Base-by-base conservation (phyloP, 1,140 invertebrate genomes). In the Lucilia cuprina region DNA sequence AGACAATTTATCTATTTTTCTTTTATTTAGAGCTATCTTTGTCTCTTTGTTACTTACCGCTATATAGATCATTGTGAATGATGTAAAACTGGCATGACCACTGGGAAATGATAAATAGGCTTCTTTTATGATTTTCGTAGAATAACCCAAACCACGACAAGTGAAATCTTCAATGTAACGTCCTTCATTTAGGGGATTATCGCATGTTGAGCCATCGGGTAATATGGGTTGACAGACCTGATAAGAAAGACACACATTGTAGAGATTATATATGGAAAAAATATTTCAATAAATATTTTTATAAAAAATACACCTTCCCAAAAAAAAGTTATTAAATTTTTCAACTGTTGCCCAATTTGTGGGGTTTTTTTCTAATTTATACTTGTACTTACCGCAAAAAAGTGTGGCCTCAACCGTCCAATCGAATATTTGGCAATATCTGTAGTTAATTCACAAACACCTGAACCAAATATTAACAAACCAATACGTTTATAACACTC, bases 371-470 rank as follows among this genome's bases (percentile, higher is more conserved):
- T 77, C 25, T 30, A 10, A 83, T 49, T 50, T 47, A 5, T 17
- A n/a, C n/a, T 19, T 74, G 9, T 2, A 92, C 92, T 93, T 86
- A 93, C 93, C 83, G 93, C 92, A 86, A 97, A 94, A 92, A 99
- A 99, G 91, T 99, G 97, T 2, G 98, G 98, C 84, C 98, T 91
- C 75, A 99, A 92, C 83, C 98, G 93, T 47, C 98, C 98, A 83
- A 99, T 94, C 0, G 95, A 94, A 88, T 98, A 98, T 91, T 99
- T 99, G 25, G 95, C 96, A 86, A 98, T 94, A 87, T 98, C 97
- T 2, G 97, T 98, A 2, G 95, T 94, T 5, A 97, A 91, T 91
- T 97, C 95, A 70, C 95, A 96, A 65, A 95, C 94, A 1, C 94
- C 94, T 65, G 95, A 94, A 0, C 97, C 97, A 89, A 98, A 98